Evolutionary conservation across 2,797 vertebrate genomes (phyloP).

Genomic region (Oreortyx pictus): DNA sequence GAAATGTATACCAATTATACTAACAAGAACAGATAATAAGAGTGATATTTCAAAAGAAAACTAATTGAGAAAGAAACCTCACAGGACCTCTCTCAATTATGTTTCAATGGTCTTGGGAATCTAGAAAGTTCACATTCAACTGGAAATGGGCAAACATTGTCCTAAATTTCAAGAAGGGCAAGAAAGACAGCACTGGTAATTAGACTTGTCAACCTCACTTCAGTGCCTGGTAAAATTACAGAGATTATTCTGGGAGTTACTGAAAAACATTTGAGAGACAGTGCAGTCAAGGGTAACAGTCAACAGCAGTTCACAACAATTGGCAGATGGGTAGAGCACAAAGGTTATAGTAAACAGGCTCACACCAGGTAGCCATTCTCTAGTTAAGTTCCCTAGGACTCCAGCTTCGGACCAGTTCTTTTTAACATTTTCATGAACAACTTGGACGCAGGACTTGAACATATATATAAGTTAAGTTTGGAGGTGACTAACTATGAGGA

Average conservation of each 20-base stretch:
- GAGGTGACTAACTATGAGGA: no score
- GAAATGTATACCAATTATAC: background rate
- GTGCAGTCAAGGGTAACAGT: background rate
- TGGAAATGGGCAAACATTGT: background rate
- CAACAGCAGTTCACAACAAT: background rate
- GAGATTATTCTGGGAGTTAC: background rate
- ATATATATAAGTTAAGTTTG: no score
- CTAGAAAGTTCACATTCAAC: background rate
- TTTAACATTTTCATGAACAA: background rate
- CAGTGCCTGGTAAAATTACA: background rate
- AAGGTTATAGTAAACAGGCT: background rate
- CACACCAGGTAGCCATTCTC: background rate
- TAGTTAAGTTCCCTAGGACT: background rate
- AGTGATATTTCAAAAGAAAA: background rate
- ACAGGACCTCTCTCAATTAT: background rate
- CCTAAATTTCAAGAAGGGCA: background rate
- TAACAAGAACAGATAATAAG: background rate
- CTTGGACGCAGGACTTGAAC: no score
- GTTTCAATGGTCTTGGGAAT: background rate
- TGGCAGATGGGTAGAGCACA: background rate
- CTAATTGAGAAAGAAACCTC: background rate
- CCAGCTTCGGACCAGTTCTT: background rate
- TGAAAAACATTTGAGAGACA: background rate
- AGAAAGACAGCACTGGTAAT: background rate
- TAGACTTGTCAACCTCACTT: background rate